These are phyloP conservation scores for Galago senegalensis DNA, from an alignment of 2,797 vertebrate genomes.

Conservation along the genomic window DNA sequence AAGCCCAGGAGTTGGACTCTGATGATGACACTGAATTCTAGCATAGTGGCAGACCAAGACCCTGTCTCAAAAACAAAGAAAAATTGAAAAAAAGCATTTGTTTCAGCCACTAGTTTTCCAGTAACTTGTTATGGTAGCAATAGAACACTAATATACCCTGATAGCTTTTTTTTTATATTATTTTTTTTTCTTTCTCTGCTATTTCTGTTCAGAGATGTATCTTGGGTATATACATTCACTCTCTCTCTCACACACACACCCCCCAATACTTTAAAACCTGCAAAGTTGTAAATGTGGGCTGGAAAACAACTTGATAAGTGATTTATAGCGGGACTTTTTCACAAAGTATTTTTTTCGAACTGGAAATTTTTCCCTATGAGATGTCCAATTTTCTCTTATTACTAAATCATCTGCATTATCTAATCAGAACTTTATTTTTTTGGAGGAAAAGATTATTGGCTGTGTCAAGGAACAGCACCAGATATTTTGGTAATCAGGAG, in stretches of 20 bases:
- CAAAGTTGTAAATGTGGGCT: constrained; percentile 2
- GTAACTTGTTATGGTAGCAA: background rate
- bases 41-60: background rate
- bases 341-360: constrained; percentile 25
- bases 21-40: background rate
- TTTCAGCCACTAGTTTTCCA: background rate
- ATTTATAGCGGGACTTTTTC: constrained; percentile 72
- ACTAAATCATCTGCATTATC: constrained; percentile 67
- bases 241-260: too few relatives aligned
- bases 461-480: background rate
- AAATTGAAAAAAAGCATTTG: background rate
- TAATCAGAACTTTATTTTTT: constrained; percentile 56
- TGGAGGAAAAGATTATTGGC: background rate
- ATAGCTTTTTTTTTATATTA: background rate
- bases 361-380: constrained; percentile 68
- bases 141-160: background rate
- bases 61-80: background rate
- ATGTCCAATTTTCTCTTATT: constrained; percentile 68
- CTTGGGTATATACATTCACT: background rate
- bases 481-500: background rate
- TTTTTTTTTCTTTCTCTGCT: background rate
- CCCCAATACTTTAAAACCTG: background rate
- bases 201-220: background rate
- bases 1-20: background rate
- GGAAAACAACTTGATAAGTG: constrained; percentile 18